Evolutionary conservation across 2,888 invertebrate genomes (phyloP), one percentile per base, ranked within the genome.

Genomic region (Cotesia congregata): DNA sequence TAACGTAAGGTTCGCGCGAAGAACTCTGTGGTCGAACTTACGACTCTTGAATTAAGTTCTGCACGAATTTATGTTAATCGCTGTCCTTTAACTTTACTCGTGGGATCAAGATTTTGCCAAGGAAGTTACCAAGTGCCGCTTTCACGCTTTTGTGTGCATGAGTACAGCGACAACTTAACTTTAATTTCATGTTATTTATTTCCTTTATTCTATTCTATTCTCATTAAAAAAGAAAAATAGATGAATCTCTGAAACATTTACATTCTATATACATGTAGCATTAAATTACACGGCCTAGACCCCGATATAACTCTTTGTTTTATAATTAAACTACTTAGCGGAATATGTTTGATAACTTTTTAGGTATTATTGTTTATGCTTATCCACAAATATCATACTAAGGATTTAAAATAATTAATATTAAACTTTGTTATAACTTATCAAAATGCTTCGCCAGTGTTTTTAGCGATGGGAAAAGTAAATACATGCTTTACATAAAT

Each of bases 51-150:
- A 67, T 73, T 73, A 59, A 75, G 59, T 75, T 71, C 30, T 30
- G 15, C 60, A 71, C 59, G 65, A 75, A 75, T 75, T 75, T 75
- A 75, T 75, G 75, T 67, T 75, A 75, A 75, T 75, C 67, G 70
- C 50, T 65, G 62, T 64, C 69, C 65, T 65, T 71, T 75, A 75
- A 75, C 64, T 75, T 64, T 69, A 69, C 74, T 62, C 69, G 62
- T 64, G 74, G 69, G 74, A 75, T 69, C 74, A 75, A 69, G 69
- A 75, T 75, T 75, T 69, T 50, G 64, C 61, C 17, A 50, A 65
- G 70, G 61, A 65, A 71, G 75, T 75, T 67, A 50, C 73, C 73
- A n/a, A 67, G 67, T 73, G 61, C 62, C 15, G 17, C 61, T 61
- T 17, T 39, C 61, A 74, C 41, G 60, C 68, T 39, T 38, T 59